Evolutionary conservation across 2,797 vertebrate genomes (phyloP).

Genomic region (Centropyge bicolor): DNA sequence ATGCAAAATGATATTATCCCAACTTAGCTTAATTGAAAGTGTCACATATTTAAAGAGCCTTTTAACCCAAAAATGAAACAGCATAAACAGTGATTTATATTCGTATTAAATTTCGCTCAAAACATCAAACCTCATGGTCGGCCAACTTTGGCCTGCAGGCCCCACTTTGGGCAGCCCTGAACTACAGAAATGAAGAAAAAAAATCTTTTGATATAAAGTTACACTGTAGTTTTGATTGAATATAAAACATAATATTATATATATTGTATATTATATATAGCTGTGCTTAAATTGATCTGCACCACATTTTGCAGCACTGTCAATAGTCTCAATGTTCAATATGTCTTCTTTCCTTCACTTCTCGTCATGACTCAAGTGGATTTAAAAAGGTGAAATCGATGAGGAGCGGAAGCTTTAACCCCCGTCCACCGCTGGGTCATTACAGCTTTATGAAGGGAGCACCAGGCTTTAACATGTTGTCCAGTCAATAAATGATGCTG

Average conservation of each 20-base stretch:
- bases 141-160: too few species aligned
- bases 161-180: too few species aligned
- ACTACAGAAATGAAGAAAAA: too few species aligned
- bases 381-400: slow-evolving; percentile 52
- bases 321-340: not conserved
- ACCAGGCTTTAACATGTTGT: slow-evolving; percentile 36
- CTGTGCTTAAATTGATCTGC: not conserved
- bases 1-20: too few species aligned
- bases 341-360: slow-evolving; percentile 13
- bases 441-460: slow-evolving; percentile 25
- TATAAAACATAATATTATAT: not conserved
- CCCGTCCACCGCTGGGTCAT: slow-evolving; percentile 29
- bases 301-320: slow-evolving; percentile 1
- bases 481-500: slow-evolving; percentile 33
- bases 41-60: too few species aligned
- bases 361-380: slow-evolving; percentile 44
- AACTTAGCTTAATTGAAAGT: too few species aligned
- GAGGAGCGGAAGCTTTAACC: slow-evolving; percentile 38
- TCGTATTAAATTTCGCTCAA: too few species aligned
- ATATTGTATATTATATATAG: too few species aligned
- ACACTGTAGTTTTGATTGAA: not conserved
- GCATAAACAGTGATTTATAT: too few species aligned
- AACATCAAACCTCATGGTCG: too few species aligned
- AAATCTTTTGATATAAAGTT: not conserved
- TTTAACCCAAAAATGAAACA: too few species aligned